These are phyloP conservation scores for Papilio gigon DNA, from an alignment of 2,888 invertebrate species.

Conservation along the genomic window DNA sequence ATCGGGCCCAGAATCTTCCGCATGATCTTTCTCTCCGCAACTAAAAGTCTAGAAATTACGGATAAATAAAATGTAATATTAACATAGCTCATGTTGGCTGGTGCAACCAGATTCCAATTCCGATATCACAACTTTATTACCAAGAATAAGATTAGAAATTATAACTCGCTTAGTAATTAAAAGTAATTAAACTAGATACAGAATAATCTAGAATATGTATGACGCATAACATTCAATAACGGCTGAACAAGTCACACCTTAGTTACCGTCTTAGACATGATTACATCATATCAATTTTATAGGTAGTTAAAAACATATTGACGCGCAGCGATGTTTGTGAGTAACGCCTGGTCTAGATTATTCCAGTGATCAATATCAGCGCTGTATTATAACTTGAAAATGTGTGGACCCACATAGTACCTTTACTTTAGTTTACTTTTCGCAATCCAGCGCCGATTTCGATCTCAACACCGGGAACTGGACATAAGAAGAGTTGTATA, in stretches of 20 bases:
- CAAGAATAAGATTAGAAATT: conserved; percentile 5
- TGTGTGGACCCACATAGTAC: no score
- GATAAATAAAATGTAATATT: background rate
- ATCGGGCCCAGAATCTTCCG: no score
- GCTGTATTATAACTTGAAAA: no score
- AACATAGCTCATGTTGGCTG: background rate
- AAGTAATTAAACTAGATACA: conserved; percentile 9
- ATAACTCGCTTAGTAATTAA: conserved; percentile 5
- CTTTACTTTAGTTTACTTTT: no score
- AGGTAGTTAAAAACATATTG: background rate
- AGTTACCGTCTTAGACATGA: conserved; percentile 11
- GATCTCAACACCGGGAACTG: no score
- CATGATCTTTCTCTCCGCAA: no score
- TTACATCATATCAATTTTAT: conserved; percentile 9
- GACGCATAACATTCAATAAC: conserved; percentile 11
- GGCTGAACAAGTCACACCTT: conserved; percentile 6
- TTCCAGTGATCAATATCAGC: no score
- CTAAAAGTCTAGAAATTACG: no score
- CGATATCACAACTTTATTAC: conserved; percentile 1
- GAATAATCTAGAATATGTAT: background rate
- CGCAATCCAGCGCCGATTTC: no score
- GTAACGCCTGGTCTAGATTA: no score
- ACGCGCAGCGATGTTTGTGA: background rate
- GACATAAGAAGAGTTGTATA: no score
- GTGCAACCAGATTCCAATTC: background rate